Base-by-base conservation (phyloP, 2,113 vertebrate genomes). In the Hippocampus abdominalis region DNA sequence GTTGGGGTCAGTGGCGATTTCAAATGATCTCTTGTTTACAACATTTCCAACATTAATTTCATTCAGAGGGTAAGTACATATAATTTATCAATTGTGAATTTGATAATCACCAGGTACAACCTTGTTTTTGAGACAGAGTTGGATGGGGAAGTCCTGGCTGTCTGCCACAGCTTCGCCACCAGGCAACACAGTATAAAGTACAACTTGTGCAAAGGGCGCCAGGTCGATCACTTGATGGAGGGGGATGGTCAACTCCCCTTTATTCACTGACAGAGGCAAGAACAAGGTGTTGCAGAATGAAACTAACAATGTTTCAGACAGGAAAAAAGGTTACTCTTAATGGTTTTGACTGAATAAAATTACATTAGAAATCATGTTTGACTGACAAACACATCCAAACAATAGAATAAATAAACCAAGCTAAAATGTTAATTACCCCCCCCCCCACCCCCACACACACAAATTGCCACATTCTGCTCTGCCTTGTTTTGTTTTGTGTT, bases 81-180 rank as follows among this genome's bases (percentile, higher is more conserved):
- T 16, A 3, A 46, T 15, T 46, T 16, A 2, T 46, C 23, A 10
- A 25, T 25, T 23, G 21, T 56, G 9, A 4, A 57, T 56, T 56
- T 57, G 10, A 57, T 13, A 29, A 29, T 57, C 25, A 57, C 20
- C 21, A 21, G 23, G 13, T 32, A 12, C 16, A 25, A 96, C 96
- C 94, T 94, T 93, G 88, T 96, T 95, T 15, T 59, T 78, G 67
- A 97, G 91, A 76, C 95, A 97, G 0, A 90, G 87, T 71, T 93
- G 86, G 76, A 93, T 48, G 0, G 82, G 53, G 64, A 93, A 94
- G 82, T 90, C 85, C 53, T 53, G 53, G 80, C 93, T 94, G 86
- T 97, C 95, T 0, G 93, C 95, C 2, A 97, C 84, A 10, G 89
- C 62, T 70, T 95, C 94, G 3, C 90, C 90, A 4, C 59, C 82